These are phyloP conservation scores for Drosophila insularis DNA, from an alignment of 1,140 invertebrate genomes.

Conservation along the genomic window DNA sequence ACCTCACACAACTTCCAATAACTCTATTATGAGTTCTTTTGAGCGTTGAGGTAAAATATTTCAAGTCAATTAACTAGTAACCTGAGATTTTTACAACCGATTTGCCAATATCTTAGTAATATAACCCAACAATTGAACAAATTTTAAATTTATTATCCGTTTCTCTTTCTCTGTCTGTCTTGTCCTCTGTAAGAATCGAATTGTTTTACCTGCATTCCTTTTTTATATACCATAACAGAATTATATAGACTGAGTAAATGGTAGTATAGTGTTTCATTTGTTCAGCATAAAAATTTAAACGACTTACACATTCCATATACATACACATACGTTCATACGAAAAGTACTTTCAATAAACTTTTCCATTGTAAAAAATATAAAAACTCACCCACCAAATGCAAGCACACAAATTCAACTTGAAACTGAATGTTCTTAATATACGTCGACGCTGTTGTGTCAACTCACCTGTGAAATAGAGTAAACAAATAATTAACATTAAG, in stretches of 20 bases:
- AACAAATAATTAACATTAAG: slow-evolving; percentile 25
- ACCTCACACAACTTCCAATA: no score
- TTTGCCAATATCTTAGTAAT: not conserved
- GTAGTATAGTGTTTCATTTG: not conserved
- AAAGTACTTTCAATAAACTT: slow-evolving; percentile 27
- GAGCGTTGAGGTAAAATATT: no score
- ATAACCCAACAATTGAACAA: not conserved
- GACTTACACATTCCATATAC: not conserved
- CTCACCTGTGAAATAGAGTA: slow-evolving; percentile 47
- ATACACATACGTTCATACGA: not conserved
- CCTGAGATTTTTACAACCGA: not conserved
- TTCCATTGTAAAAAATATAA: slow-evolving; percentile 19
- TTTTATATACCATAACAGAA: not conserved
- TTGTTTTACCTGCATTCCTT: not conserved
- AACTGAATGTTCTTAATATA: not conserved
- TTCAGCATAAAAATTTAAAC: slow-evolving; percentile 4
- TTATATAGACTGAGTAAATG: not conserved
- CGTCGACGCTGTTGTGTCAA: slow-evolving; percentile 2
- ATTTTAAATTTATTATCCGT: not conserved
- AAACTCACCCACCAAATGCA: slow-evolving; percentile 13
- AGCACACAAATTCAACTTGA: not conserved
- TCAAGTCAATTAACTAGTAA: not conserved
- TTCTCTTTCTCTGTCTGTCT: not conserved
- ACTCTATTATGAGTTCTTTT: no score
- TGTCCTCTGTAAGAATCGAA: not conserved